Percentiles rank a stretch among this genome's conserved stretches.
These are phyloP conservation scores for Mastacembelus armatus DNA, from an alignment of 2,797 vertebrate genomes.

Conservation along the genomic window DNA sequence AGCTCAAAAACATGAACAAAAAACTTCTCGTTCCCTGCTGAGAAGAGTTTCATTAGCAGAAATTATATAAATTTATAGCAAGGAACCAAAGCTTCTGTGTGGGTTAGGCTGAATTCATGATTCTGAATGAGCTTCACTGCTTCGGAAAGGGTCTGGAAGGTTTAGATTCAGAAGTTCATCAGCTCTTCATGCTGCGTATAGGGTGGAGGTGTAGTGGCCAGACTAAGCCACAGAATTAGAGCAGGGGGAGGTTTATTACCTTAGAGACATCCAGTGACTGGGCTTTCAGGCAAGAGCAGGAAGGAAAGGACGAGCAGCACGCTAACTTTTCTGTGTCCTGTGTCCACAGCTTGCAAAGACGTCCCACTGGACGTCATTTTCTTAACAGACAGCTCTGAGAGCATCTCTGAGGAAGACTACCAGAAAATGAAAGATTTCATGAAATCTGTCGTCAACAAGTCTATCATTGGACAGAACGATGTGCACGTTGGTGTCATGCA, in stretches of 20 bases:
- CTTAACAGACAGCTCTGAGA: constrained; percentile 79
- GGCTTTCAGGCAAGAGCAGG: too few relatives aligned
- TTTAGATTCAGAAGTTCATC: too few relatives aligned
- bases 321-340: constrained; percentile 8
- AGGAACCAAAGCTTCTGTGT: too few relatives aligned
- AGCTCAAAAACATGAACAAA: too few relatives aligned
- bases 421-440: constrained; percentile 77
- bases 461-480: constrained; percentile 66
- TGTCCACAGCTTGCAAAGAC: constrained; percentile 77
- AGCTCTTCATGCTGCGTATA: too few relatives aligned
- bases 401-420: constrained; percentile 61
- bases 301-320: too few relatives aligned
- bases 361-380: constrained; percentile 78
- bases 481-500: constrained; percentile 84
- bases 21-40: too few relatives aligned
- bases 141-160: neutral
- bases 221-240: neutral
- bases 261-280: neutral
- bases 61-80: too few relatives aligned
- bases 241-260: neutral
- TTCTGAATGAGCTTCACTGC: neutral
- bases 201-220: too few relatives aligned
- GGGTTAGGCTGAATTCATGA: too few relatives aligned
- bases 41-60: too few relatives aligned
- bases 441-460: constrained; percentile 68